A percentile compares a stretch with the other conserved stretches of the same genome.
These are phyloP conservation scores for Passer montanus DNA, from an alignment of 2,113 vertebrate genomes.

Conservation along the genomic window DNA sequence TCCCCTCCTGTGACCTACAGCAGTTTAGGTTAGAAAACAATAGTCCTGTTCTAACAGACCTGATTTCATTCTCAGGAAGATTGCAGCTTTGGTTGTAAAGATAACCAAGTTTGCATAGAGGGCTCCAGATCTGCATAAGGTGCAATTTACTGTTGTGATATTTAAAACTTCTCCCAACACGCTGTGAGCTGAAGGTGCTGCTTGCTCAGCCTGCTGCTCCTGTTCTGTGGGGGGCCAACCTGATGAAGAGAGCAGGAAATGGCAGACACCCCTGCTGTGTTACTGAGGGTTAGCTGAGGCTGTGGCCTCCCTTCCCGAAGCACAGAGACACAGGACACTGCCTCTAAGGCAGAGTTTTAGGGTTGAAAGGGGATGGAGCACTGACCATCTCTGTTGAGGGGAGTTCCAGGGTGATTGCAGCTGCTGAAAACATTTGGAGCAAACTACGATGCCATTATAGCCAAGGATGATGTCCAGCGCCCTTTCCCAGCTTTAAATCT, in stretches of 20 bases:
- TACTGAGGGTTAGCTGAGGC: background rate
- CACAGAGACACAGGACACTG: background rate
- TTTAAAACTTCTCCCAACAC: background rate
- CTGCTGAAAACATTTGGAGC: background rate
- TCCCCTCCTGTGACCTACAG: background rate
- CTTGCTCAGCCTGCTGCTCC: background rate
- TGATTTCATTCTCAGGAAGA: constrained; percentile 2
- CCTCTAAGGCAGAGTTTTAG: background rate
- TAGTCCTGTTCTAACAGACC: background rate
- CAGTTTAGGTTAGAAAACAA: constrained; percentile 16
- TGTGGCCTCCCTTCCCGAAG: background rate
- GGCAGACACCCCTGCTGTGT: background rate
- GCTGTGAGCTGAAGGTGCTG: background rate
- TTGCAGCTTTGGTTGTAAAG: constrained; percentile 32
- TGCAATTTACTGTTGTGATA: rapidly evolving
- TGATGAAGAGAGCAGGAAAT: background rate
- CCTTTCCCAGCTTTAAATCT: background rate
- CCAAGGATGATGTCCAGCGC: background rate
- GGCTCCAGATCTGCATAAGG: background rate
- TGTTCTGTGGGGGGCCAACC: rapidly evolving
- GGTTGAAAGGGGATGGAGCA: background rate
- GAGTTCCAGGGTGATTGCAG: background rate
- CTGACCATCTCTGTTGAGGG: background rate
- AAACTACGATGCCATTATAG: rapidly evolving
- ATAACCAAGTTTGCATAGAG: background rate